phyloP scores from a whole-genome alignment of 2,797 vertebrate genomes.

The Protosalanx chinensis region DNA sequence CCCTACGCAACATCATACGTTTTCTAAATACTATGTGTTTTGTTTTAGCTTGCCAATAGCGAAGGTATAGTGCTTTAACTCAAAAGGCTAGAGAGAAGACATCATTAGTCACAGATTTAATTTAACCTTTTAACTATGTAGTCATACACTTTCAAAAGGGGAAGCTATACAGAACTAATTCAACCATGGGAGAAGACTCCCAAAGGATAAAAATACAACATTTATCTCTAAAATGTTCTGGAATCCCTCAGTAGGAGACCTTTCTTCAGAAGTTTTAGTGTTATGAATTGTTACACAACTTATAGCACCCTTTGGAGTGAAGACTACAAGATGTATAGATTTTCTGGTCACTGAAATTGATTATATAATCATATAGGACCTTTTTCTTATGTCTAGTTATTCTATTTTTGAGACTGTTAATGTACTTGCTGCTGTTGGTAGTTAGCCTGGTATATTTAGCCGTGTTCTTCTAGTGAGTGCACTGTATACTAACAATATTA shows the following conservation, averaged over 20 bases:
- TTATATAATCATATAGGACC: not conserved
- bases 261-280: too few species aligned
- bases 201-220: too few species aligned
- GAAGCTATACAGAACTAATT: too few species aligned
- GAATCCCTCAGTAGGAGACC: too few species aligned
- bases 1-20: not conserved
- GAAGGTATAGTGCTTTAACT: not conserved
- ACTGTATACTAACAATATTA: conserved; percentile 40
- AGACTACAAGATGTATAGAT: conserved; percentile 6
- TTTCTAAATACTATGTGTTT: not conserved
- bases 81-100: not conserved
- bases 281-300: not conserved
- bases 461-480: conserved; percentile 29
- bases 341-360: conserved; percentile 10
- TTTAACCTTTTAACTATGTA: too few species aligned
- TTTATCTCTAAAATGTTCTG: too few species aligned
- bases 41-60: not conserved
- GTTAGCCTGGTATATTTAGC: conserved; percentile 34
- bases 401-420: conserved; percentile 34
- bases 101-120: too few species aligned
- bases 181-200: too few species aligned
- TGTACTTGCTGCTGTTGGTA: conserved; percentile 46
- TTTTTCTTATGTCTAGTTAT: conserved; percentile 1
- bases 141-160: too few species aligned
- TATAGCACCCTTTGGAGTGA: not conserved